phyloP scores from a whole-genome alignment of 2,888 invertebrate species.

The Holacanthella duospinosa region DNA sequence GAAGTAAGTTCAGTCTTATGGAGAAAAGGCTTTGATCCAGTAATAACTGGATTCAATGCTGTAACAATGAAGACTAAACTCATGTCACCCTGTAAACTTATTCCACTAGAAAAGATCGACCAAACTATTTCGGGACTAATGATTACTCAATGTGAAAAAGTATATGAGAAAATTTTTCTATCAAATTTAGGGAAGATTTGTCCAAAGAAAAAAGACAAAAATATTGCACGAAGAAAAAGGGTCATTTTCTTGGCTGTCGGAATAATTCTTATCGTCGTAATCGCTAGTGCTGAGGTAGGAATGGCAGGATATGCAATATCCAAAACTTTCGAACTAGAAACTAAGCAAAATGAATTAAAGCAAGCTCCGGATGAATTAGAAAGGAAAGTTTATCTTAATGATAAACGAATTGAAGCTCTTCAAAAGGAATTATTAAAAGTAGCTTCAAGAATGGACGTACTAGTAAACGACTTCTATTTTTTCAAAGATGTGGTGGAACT shows the following conservation, averaged over 20 bases:
- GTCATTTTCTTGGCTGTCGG: neutral
- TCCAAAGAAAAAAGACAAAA: neutral
- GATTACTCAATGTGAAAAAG: neutral
- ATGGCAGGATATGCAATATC: neutral
- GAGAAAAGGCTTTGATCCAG: no score
- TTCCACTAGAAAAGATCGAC: no score
- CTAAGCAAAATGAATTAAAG: no score
- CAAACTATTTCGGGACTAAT: no score
- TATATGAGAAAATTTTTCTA: slow-evolving; percentile 5
- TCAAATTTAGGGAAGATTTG: neutral
- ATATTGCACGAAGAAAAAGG: neutral
- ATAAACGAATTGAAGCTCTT: neutral
- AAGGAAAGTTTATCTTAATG: no score
- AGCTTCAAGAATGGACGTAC: neutral
- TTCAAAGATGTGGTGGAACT: neutral
- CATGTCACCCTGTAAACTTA: no score
- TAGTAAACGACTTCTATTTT: neutral
- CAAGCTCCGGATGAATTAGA: no score
- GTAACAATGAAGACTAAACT: no score
- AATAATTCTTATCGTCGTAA: neutral
- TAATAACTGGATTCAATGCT: no score
- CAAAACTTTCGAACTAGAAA: neutral
- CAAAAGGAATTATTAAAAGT: neutral
- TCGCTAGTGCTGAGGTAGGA: neutral
- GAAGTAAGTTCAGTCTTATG: no score